phyloP scores from a whole-genome alignment of 2,113 vertebrate species.

The Daboia siamensis region DNA sequence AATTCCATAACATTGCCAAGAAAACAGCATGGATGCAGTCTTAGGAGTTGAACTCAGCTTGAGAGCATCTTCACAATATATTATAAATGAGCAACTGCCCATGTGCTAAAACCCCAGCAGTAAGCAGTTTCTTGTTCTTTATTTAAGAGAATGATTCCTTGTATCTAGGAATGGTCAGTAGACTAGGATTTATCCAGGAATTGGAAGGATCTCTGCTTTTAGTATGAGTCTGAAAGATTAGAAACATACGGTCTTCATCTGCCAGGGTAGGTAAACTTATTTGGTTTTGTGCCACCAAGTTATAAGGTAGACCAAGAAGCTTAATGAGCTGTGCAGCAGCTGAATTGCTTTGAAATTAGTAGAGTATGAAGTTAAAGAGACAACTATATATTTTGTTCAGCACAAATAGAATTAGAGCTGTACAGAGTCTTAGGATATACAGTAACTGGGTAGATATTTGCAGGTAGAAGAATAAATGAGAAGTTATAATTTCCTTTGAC shows the following conservation, averaged over 20 bases:
- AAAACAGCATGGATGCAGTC: not conserved
- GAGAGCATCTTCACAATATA: not conserved
- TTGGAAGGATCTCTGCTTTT: not conserved
- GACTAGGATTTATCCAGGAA: not conserved
- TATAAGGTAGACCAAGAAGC: not conserved
- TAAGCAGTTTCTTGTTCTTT: not conserved
- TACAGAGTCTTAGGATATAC: not conserved
- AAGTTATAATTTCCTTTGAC: not conserved
- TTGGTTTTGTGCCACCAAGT: not conserved
- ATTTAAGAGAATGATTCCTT: not conserved
- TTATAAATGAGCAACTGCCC: not conserved
- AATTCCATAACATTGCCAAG: not conserved
- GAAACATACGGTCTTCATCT: not conserved
- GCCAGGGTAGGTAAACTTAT: rapidly evolving
- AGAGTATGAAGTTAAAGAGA: not conserved
- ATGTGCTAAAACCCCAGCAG: not conserved
- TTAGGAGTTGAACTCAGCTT: not conserved
- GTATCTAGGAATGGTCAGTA: slow-evolving; percentile 13
- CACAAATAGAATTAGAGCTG: not conserved
- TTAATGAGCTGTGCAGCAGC: not conserved
- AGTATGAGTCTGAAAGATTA: not conserved
- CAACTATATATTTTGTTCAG: not conserved
- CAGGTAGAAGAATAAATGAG: not conserved
- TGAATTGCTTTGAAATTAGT: not conserved
- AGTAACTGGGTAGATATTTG: not conserved